Percentiles rank a stretch among this genome's conserved stretches.
phyloP scores from a whole-genome alignment of 2,888 invertebrate genomes.

The Stegophylla sp. region DNA sequence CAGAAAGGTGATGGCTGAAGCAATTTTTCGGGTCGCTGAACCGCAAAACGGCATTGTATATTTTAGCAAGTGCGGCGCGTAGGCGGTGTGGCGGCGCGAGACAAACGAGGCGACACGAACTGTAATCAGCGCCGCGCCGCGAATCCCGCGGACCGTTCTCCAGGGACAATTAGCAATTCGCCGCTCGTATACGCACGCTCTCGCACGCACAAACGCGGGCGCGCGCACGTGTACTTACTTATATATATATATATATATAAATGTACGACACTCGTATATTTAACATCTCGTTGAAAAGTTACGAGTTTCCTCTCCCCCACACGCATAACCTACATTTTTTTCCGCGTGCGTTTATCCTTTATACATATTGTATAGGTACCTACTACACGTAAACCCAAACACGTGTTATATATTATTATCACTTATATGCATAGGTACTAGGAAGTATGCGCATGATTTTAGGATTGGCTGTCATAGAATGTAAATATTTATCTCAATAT shows the following conservation, averaged over 20 bases:
- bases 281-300: background rate
- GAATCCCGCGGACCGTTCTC: slow-evolving; percentile 40
- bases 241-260: too few relatives aligned
- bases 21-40: slow-evolving; percentile 59
- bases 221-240: too few relatives aligned
- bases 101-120: slow-evolving; percentile 58
- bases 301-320: background rate
- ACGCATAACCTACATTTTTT: background rate
- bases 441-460: too few relatives aligned
- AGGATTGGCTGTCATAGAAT: too few relatives aligned
- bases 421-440: too few relatives aligned
- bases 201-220: background rate
- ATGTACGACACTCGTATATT: background rate
- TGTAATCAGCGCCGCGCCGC: slow-evolving; percentile 39
- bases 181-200: slow-evolving; percentile 9
- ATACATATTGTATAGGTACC: too few relatives aligned
- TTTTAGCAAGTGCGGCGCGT: slow-evolving; percentile 22
- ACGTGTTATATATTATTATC: too few relatives aligned
- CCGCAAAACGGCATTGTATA: slow-evolving; percentile 57
- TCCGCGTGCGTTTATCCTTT: too few relatives aligned
- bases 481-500: too few relatives aligned
- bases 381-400: too few relatives aligned
- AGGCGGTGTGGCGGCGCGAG: too few relatives aligned
- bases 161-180: slow-evolving; percentile 58
- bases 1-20: slow-evolving; percentile 49